Evolutionary conservation across 2,797 vertebrate genomes (phyloP).

Genomic region (Anas georgica): DNA sequence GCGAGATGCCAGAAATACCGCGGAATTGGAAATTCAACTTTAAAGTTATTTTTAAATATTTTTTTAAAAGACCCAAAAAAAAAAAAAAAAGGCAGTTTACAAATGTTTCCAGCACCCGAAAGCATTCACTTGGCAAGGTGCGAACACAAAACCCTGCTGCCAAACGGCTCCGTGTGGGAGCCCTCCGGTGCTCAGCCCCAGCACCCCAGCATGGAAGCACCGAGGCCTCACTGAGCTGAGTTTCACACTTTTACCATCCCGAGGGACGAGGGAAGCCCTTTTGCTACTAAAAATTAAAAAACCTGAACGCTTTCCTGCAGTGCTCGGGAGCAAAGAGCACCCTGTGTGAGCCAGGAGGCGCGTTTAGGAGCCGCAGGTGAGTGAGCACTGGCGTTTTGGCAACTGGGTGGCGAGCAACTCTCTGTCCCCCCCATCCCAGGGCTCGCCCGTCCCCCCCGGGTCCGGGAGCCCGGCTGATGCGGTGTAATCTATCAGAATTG

Average conservation of each 20-base stretch:
- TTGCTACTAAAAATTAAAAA: background rate
- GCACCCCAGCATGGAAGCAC: background rate
- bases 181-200: background rate
- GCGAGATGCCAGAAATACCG: background rate
- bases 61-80: too few species aligned
- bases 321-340: background rate
- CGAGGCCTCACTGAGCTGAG: background rate
- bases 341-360: fast-evolving
- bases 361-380: background rate
- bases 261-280: background rate
- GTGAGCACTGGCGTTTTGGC: background rate
- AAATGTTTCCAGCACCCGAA: background rate
- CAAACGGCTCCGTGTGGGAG: background rate
- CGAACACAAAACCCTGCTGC: background rate
- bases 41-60: background rate
- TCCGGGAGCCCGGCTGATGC: slow-evolving; percentile 77
- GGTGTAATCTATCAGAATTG: slow-evolving; percentile 84
- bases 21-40: background rate
- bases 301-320: background rate
- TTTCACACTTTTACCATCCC: background rate
- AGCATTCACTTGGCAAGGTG: background rate
- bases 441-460: background rate
- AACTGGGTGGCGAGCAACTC: background rate
- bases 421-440: background rate
- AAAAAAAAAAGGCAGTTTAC: background rate